A percentile compares a stretch with the other conserved stretches of the same genome.
phyloP scores from a whole-genome alignment of 1,140 invertebrate genomes.

The Tribolium castaneum region DNA sequence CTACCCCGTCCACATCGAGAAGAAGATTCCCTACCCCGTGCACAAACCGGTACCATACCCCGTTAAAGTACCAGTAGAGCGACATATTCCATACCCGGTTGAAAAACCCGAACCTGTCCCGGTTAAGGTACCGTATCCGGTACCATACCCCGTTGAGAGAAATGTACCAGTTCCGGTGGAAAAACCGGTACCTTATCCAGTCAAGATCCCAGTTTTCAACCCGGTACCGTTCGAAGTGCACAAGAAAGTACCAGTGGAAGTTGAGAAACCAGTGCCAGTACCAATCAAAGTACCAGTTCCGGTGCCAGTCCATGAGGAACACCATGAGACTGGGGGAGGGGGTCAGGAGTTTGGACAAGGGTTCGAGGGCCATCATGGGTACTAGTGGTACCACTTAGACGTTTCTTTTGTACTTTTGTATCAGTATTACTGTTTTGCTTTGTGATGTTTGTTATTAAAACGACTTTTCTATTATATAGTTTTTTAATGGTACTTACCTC shows the following conservation, averaged over 20 bases:
- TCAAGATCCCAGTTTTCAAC: slow-evolving; percentile 73
- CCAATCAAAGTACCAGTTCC: slow-evolving; percentile 77
- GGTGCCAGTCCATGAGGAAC: slow-evolving; percentile 66
- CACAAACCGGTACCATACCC: slow-evolving; percentile 69
- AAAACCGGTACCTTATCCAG: slow-evolving; percentile 73
- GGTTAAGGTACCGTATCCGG: slow-evolving; percentile 70
- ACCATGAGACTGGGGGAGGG: slow-evolving; percentile 57
- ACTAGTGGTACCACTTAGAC: slow-evolving; percentile 47
- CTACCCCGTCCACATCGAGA: slow-evolving; percentile 62
- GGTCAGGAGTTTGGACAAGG: slow-evolving; percentile 50
- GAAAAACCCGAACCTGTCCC: slow-evolving; percentile 72
- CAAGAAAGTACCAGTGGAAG: slow-evolving; percentile 73
- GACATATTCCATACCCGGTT: slow-evolving; percentile 72
- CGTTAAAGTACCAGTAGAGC: slow-evolving; percentile 67
- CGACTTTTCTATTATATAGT: slow-evolving; percentile 39
- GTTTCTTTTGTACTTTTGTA: slow-evolving; percentile 63
- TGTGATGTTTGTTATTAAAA: slow-evolving; percentile 59
- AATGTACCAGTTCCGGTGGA: slow-evolving; percentile 71
- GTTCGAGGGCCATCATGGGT: slow-evolving; percentile 55
- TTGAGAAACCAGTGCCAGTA: slow-evolving; percentile 69
- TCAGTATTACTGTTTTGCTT: slow-evolving; percentile 69
- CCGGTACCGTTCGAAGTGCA: slow-evolving; percentile 74
- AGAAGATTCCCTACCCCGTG: slow-evolving; percentile 63
- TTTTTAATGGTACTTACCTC: slow-evolving; percentile 72
- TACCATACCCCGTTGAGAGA: slow-evolving; percentile 69